Evolutionary conservation across 2,888 invertebrate genomes (phyloP).

Genomic region (Heliothis peltigera): DNA sequence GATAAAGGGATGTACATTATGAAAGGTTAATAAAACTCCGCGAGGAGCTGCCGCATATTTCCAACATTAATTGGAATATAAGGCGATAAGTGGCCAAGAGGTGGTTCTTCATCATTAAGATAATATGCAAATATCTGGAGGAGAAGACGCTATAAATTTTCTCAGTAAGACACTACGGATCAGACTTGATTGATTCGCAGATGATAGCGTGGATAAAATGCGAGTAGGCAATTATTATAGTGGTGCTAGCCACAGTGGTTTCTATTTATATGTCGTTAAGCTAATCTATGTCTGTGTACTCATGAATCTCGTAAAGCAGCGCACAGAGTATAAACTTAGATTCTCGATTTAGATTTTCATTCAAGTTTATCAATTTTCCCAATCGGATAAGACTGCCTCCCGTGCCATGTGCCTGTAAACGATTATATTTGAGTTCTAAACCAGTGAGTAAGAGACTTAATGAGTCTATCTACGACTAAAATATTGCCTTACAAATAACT

Average conservation of each 20-base stretch:
- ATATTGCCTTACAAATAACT: slow-evolving; percentile 51
- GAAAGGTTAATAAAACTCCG: slow-evolving; percentile 82
- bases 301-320: slow-evolving; percentile 58
- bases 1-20: slow-evolving; percentile 80
- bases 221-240: slow-evolving; percentile 64
- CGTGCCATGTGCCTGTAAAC: slow-evolving; percentile 52
- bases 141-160: slow-evolving; percentile 77
- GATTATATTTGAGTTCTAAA: slow-evolving; percentile 51
- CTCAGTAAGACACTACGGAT: slow-evolving; percentile 68
- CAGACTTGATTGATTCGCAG: slow-evolving; percentile 78
- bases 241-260: slow-evolving; percentile 51
- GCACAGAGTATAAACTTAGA: slow-evolving; percentile 53
- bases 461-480: slow-evolving; percentile 47
- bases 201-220: slow-evolving; percentile 73
- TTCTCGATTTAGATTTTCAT: slow-evolving; percentile 60
- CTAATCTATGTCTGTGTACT: slow-evolving; percentile 56
- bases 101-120: slow-evolving; percentile 84
- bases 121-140: slow-evolving; percentile 81
- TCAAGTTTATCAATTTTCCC: slow-evolving; percentile 58
- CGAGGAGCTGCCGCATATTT: slow-evolving; percentile 77
- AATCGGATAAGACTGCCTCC: slow-evolving; percentile 46
- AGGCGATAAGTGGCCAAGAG: slow-evolving; percentile 78
- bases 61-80: slow-evolving; percentile 85
- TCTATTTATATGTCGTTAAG: slow-evolving; percentile 61
- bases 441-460: slow-evolving; percentile 46